These are phyloP conservation scores for Percopsis transmontana DNA, from an alignment of 2,113 vertebrate species.

Conservation along the genomic window DNA sequence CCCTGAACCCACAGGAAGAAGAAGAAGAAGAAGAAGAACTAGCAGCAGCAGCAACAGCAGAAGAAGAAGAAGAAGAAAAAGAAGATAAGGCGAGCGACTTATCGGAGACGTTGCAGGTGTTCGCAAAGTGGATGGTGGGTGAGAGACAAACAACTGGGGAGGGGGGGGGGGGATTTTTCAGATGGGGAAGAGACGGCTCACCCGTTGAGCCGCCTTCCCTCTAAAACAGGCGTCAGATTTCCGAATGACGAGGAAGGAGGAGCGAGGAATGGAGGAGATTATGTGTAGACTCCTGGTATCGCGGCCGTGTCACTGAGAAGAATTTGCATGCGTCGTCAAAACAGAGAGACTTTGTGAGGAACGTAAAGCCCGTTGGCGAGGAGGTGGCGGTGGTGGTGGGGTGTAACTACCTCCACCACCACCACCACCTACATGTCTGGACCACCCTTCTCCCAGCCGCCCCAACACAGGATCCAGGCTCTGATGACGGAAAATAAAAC, in stretches of 20 bases:
- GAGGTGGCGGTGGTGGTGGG: too few relatives aligned
- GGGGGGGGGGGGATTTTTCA: constrained; percentile 49
- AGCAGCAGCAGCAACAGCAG: too few relatives aligned
- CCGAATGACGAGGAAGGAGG: constrained; percentile 23
- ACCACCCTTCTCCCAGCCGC: too few relatives aligned
- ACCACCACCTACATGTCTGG: too few relatives aligned
- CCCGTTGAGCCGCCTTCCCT: constrained; percentile 36
- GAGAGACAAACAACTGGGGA: constrained; percentile 57
- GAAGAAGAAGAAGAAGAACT: neutral
- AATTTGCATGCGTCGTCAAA: neutral
- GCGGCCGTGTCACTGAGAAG: neutral
- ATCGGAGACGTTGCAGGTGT: constrained; percentile 71
- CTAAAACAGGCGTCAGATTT: constrained; percentile 42
- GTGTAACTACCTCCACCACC: too few relatives aligned
- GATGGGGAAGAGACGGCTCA: constrained; percentile 50
- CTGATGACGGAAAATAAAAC: too few relatives aligned
- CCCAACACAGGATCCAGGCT: too few relatives aligned
- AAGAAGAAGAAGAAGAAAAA: neutral
- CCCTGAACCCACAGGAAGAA: constrained; percentile 34
- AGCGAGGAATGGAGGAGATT: constrained; percentile 21
- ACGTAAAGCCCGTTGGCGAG: neutral
- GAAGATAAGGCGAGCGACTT: constrained; percentile 72
- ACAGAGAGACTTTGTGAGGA: constrained; percentile 1
- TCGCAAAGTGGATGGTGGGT: constrained; percentile 65
- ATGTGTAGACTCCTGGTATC: constrained; percentile 56